phyloP scores from a whole-genome alignment of 2,888 invertebrate species.

The Watsonalla binaria region DNA sequence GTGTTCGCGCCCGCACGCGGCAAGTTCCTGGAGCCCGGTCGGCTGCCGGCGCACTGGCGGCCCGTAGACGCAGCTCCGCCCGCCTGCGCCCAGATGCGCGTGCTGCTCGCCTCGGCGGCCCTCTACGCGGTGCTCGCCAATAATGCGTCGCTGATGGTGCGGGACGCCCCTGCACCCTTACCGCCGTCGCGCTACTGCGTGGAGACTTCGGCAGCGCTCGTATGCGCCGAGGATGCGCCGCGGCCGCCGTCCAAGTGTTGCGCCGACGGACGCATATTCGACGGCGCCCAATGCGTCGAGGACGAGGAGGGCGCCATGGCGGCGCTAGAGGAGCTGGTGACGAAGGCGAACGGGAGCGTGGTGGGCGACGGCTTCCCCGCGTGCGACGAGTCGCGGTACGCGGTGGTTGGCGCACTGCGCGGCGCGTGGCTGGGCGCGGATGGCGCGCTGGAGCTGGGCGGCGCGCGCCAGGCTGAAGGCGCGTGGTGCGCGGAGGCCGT shows the following conservation, averaged over 20 bases:
- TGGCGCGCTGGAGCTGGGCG: slow-evolving; percentile 73
- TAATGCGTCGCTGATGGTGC: slow-evolving; percentile 81
- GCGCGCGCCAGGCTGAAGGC: slow-evolving; percentile 58
- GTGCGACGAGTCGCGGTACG: slow-evolving; percentile 74
- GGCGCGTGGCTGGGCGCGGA: slow-evolving; percentile 71
- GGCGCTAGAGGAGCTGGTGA: slow-evolving; percentile 50
- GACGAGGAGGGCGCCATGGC: slow-evolving; percentile 34
- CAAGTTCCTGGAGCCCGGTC: slow-evolving; percentile 51
- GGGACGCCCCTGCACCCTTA: slow-evolving; percentile 59
- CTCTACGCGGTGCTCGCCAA: slow-evolving; percentile 79
- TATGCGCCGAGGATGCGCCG: slow-evolving; percentile 72
- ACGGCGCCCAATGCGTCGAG: slow-evolving; percentile 73
- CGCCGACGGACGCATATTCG: slow-evolving; percentile 80
- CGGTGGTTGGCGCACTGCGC: slow-evolving; percentile 77
- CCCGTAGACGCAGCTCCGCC: slow-evolving; percentile 56
- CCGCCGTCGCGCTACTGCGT: slow-evolving; percentile 82
- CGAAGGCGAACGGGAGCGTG: slow-evolving; percentile 48
- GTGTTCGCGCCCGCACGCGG: slow-evolving; percentile 75
- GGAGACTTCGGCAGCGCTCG: slow-evolving; percentile 81
- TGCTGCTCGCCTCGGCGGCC: slow-evolving; percentile 56
- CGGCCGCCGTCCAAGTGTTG: slow-evolving; percentile 83
- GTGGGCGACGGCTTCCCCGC: slow-evolving; percentile 76
- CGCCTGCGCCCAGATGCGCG: slow-evolving; percentile 42
- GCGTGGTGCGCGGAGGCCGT: slow-evolving; percentile 77
- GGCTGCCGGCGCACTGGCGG: slow-evolving; percentile 72